Percentiles rank a stretch among this genome's conserved stretches.
Conservation (phyloP, 2,113 vertebrate species). For the Acanthisitta chloris region DNA sequence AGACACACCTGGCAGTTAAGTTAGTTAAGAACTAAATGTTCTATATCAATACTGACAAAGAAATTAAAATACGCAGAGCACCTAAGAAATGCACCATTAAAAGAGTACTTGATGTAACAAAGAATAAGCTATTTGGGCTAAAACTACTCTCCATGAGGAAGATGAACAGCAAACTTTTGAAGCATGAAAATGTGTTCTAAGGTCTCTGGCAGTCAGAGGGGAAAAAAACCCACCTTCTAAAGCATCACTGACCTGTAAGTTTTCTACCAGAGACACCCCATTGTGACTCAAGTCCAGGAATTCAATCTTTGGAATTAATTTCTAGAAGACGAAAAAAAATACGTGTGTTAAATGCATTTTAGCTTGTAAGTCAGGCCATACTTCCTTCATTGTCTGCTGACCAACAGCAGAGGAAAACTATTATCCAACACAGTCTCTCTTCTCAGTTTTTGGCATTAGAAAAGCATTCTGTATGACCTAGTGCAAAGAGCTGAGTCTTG, state of each 20-base stretch:
- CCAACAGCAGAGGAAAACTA: neutral
- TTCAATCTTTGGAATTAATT: slow-evolving; percentile 92
- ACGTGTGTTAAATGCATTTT: neutral
- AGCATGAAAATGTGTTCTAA: neutral
- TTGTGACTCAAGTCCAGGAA: slow-evolving; percentile 97
- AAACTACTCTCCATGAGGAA: neutral
- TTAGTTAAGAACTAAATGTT: neutral
- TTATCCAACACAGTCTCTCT: neutral
- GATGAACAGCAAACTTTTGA: neutral
- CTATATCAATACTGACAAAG: neutral
- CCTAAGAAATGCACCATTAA: neutral
- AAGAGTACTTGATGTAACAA: neutral
- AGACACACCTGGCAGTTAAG: neutral
- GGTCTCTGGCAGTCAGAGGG: accelerated
- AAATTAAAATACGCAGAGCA: neutral
- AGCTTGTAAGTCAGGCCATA: neutral
- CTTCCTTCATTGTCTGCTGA: neutral
- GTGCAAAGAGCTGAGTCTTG: neutral
- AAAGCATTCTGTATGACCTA: neutral
- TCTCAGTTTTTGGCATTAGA: neutral
- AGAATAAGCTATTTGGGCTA: neutral
- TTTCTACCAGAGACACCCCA: slow-evolving; percentile 85
- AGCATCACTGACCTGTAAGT: slow-evolving; percentile 83
- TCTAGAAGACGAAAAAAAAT: slow-evolving; percentile 70
- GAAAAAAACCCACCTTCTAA: neutral